Evolutionary conservation across 2,797 vertebrate genomes (phyloP), one percentile per base, ranked within the genome.

Genomic region (Alca torda): DNA sequence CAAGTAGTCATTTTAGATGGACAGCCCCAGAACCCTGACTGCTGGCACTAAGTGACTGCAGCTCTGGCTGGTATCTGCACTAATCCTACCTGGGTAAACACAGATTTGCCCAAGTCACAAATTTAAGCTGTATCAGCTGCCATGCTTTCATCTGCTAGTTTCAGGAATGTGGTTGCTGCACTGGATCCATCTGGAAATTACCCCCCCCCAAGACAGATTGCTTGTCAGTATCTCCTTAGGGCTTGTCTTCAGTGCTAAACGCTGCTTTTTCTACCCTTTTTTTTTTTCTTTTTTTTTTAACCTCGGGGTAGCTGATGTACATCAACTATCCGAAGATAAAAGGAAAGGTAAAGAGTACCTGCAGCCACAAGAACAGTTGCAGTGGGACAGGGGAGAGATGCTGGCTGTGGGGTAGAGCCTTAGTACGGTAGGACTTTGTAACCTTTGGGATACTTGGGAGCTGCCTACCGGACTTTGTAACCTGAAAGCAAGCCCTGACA

Each of bases 131-230:
- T 64, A 83, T 96, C 61, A 86, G 68, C 61, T 91, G 48, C 76
- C 80, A 84, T 88, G 80, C 53, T 95, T 95, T 95, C 75, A 91
- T 96, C 78, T 94, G 41, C 84, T 95, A 72, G 79, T 83, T 90
- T 92, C 87, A 97, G 90, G 91, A 96, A 96, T 96, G 93, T 90
- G 61, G 61, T 73, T 93, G 95, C 87, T 96, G 56, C 82, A 91
- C 51, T 61, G 78, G 78, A 90, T 90, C 77, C 65, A 85, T 73
- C 72, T 95, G 84, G 89, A 93, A 95, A 89, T 94, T 80, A 84
- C 25, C 26, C 17, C 26, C 17, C 37, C 26, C n/a, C 48, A 16
- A 94, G 91, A 91, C 41, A 84, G 63, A 91, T 67, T 81, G 39
- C 80, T 94, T 95, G 76, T 84, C 80, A 77, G 53, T 83, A 78